Evolutionary conservation across 2,888 invertebrate genomes (phyloP).

Genomic region (Mimumesa dahlbomi): DNA sequence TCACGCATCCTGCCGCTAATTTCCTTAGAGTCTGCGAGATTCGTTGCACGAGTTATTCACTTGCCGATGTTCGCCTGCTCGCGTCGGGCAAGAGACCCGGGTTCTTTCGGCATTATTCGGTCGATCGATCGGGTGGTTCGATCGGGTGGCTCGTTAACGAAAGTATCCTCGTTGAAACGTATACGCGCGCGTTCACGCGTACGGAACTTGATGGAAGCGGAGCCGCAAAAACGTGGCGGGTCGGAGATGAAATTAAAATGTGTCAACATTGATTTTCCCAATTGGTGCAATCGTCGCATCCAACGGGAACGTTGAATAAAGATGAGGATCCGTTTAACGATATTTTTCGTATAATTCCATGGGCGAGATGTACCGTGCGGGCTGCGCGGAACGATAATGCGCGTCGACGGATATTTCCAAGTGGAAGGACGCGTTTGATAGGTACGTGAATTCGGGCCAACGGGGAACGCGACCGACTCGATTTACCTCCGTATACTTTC

Average conservation of each 20-base stretch:
- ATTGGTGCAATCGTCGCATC: conserved; percentile 14
- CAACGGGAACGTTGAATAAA: conserved; percentile 7
- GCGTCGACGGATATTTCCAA: not conserved
- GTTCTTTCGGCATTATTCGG: conserved; percentile 43
- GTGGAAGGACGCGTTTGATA: not conserved
- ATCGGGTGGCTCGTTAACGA: conserved; percentile 37
- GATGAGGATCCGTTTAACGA: conserved; percentile 2
- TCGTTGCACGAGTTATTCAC: too few relatives aligned
- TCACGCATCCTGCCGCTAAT: too few relatives aligned
- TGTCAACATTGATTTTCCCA: conserved; percentile 12
- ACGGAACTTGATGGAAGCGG: too few relatives aligned
- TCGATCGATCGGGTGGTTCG: conserved; percentile 28
- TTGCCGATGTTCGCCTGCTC: too few relatives aligned
- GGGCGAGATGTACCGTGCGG: not conserved
- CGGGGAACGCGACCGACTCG: too few relatives aligned
- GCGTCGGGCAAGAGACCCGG: too few relatives aligned
- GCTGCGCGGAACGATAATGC: too few relatives aligned
- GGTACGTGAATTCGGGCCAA: too few relatives aligned
- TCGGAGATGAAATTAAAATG: conserved; percentile 30
- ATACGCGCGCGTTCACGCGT: too few relatives aligned
- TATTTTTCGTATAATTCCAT: not conserved
- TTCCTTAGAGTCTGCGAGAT: too few relatives aligned
- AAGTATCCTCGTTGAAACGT: not conserved
- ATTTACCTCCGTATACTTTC: too few relatives aligned
- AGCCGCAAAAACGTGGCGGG: too few relatives aligned